phyloP scores from a whole-genome alignment of 1,140 invertebrate genomes.

The Drosophila lacertosa region DNA sequence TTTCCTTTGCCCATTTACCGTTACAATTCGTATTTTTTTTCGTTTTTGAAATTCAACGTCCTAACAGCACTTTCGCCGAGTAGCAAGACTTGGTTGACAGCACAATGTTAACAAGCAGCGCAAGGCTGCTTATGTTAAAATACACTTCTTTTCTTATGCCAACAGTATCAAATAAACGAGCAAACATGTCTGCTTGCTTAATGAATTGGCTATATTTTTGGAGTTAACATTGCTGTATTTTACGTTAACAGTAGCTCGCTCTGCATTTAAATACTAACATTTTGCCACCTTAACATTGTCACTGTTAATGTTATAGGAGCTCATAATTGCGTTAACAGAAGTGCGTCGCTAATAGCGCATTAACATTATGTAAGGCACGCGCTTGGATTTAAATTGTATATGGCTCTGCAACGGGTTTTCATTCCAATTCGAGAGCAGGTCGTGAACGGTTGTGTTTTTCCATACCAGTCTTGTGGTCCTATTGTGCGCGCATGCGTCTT shows the following conservation, averaged over 20 bases:
- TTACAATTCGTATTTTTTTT: slow-evolving; percentile 53
- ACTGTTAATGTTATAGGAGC: neutral
- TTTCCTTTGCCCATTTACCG: slow-evolving; percentile 77
- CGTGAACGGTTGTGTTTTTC: slow-evolving; percentile 64
- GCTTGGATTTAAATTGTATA: slow-evolving; percentile 53
- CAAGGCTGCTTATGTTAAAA: neutral
- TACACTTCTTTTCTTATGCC: neutral
- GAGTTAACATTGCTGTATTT: neutral
- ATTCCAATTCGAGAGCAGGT: slow-evolving; percentile 71
- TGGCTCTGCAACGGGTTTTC: slow-evolving; percentile 58
- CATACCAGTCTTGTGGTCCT: slow-evolving; percentile 40
- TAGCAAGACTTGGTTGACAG: slow-evolving; percentile 1
- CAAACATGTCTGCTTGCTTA: neutral
- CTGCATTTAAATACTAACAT: neutral
- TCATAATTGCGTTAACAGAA: slow-evolving; percentile 12
- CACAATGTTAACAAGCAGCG: slow-evolving; percentile 16
- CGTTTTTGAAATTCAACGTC: slow-evolving; percentile 50
- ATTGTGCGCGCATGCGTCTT: slow-evolving; percentile 53
- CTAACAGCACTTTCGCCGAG: slow-evolving; percentile 64
- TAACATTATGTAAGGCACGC: slow-evolving; percentile 26
- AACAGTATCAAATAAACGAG: neutral
- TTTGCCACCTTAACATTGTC: neutral
- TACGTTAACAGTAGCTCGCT: neutral
- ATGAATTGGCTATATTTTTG: neutral
- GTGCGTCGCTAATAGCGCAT: neutral